Evolutionary conservation across 2,113 vertebrate genomes (phyloP).

Genomic region (Protobothrops flavoviridis): DNA sequence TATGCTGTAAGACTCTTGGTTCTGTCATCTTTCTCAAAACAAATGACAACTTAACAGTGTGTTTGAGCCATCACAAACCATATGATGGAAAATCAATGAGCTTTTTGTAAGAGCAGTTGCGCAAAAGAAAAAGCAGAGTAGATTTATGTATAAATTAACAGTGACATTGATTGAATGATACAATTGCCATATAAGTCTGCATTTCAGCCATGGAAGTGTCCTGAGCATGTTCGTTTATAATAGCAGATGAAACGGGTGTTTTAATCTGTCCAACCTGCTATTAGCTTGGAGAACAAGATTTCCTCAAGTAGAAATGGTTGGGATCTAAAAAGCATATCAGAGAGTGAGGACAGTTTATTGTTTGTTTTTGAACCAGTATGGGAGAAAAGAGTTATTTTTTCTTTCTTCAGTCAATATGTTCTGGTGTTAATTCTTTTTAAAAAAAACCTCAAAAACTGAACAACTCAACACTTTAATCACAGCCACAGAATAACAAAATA

Average conservation of each 20-base stretch:
- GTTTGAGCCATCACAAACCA: neutral
- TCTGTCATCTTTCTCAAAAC: neutral
- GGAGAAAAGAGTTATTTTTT: neutral
- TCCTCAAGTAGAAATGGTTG: neutral
- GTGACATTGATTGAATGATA: neutral
- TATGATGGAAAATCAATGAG: neutral
- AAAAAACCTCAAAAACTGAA: neutral
- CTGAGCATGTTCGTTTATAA: neutral
- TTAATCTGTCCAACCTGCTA: neutral
- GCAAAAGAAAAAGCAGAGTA: neutral
- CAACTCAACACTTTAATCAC: neutral
- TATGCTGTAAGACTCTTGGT: neutral
- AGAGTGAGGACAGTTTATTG: neutral
- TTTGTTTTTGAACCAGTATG: neutral
- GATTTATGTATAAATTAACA: neutral
- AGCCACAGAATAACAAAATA: neutral
- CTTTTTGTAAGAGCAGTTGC: neutral
- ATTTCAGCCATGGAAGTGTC: neutral
- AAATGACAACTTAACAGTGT: neutral
- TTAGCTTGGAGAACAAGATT: neutral
- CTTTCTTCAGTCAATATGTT: neutral
- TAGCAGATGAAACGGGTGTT: neutral
- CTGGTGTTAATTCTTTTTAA: neutral
- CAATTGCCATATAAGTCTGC: neutral
- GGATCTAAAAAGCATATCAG: neutral